Evolutionary conservation across 2,888 invertebrate species (phyloP), one percentile per base, ranked within the genome.

Genomic region (Sacculina carcini): DNA sequence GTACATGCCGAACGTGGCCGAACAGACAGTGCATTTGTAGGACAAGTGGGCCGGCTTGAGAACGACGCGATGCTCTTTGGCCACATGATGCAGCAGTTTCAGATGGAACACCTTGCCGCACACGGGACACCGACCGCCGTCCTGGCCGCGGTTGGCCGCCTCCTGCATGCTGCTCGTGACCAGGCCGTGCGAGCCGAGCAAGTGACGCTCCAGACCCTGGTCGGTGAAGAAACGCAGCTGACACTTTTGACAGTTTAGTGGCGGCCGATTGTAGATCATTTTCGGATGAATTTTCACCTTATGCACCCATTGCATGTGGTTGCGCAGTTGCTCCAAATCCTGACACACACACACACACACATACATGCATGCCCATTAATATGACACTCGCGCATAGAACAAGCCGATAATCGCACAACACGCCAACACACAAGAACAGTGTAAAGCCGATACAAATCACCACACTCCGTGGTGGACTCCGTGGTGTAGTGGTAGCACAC

Each of bases 271-370:
- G 67, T 86, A 83, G 59, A 87, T 86, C 87, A 87, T 89, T 69
- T 86, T 87, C 52, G 87, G 86, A 68, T 87, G 87, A 61, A 89
- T 89, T 67, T 87, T 87, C 58, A 87, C 85, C 74, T 90, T 89
- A 66, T 92, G 92, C 65, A 90, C 89, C 84, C 87, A 90, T 63
- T 87, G 89, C 85, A 92, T 90, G 64, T 92, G 92, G 65, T 89
- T 89, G 56, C 90, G 73, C 56, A 92, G 69, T 63, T 89, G 87
- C 61, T 89, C 87, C 62, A 89, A 71, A 66, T 92, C 90, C 71
- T 71, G 54, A 5, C n/a, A n/a, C n/a, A n/a, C n/a, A n/a, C n/a
- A n/a, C 12, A 23, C 23, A 24, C 2, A 14, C 34, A 12, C 12
- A n/a, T n/a, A 34, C 12, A 34, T 34, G 12, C 34, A 34, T 10